phyloP scores from a whole-genome alignment of 2,888 invertebrate genomes.

The Oscheius sp. region DNA sequence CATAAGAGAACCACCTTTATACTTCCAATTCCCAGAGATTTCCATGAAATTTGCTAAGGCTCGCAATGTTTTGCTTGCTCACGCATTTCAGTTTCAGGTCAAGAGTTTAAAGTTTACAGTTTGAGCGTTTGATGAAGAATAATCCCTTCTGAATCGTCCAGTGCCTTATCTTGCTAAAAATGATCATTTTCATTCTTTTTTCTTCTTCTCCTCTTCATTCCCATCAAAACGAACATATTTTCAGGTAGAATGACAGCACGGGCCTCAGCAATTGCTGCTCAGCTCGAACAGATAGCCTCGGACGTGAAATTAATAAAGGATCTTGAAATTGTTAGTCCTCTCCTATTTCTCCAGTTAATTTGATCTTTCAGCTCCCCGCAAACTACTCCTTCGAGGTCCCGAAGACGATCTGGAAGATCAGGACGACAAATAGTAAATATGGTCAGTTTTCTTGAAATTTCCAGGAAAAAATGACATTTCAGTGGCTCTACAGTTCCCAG shows the following conservation, averaged over 20 bases:
- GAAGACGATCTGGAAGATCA: slow-evolving; percentile 96
- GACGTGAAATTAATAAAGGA: slow-evolving; percentile 61
- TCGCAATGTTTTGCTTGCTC: no score
- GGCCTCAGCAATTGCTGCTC: slow-evolving; percentile 47
- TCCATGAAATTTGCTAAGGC: no score
- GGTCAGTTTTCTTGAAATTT: slow-evolving; percentile 63
- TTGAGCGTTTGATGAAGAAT: no score
- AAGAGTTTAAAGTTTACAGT: no score
- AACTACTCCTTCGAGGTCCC: slow-evolving; percentile 99
- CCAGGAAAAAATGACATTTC: slow-evolving; percentile 44
- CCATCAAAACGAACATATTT: neutral
- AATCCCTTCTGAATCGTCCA: no score
- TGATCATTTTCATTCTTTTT: no score
- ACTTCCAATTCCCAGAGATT: no score
- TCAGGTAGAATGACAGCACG: neutral
- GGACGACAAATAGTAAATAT: slow-evolving; percentile 84
- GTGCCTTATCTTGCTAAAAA: no score
- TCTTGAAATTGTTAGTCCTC: slow-evolving; percentile 63
- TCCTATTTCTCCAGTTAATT: neutral
- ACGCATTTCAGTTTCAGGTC: no score
- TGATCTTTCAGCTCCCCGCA: slow-evolving; percentile 80
- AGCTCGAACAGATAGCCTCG: slow-evolving; percentile 57
- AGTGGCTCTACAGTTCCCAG: slow-evolving; percentile 96
- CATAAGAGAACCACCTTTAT: no score
- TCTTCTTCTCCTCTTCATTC: neutral